phyloP scores from a whole-genome alignment of 2,113 vertebrate genomes.

The Tachysurus fulvidraco region DNA sequence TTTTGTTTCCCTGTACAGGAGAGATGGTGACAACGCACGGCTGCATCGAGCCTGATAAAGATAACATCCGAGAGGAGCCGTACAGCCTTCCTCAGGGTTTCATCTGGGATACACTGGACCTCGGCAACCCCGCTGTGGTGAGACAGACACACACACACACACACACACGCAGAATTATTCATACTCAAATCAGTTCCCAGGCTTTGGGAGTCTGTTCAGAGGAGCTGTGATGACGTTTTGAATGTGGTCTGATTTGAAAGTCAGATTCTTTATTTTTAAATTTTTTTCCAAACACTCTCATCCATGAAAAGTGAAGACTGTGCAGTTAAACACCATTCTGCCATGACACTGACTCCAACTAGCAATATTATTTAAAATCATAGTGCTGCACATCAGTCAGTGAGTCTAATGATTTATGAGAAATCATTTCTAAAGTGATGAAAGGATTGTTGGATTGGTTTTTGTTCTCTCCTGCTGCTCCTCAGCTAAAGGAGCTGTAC shows the following conservation, averaged over 20 bases:
- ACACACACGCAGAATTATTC: neutral
- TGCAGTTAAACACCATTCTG: neutral
- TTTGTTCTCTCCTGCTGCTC: neutral
- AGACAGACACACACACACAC: slow-evolving; percentile 53
- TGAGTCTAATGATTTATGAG: neutral
- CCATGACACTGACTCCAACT: neutral
- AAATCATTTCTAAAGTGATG: neutral
- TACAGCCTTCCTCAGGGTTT: slow-evolving; percentile 95
- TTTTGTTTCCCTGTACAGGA: slow-evolving; percentile 69
- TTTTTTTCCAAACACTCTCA: neutral
- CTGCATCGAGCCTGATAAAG: slow-evolving; percentile 94
- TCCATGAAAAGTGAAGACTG: neutral
- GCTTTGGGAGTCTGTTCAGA: neutral
- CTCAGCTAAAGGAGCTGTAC: slow-evolving; percentile 94
- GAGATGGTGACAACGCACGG: slow-evolving; percentile 96
- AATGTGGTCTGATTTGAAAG: neutral
- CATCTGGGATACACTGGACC: slow-evolving; percentile 93
- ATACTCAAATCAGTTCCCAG: neutral
- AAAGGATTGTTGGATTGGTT: neutral
- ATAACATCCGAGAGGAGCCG: slow-evolving; percentile 91
- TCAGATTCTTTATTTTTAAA: neutral
- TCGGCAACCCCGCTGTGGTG: slow-evolving; percentile 91
- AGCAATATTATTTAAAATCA: neutral
- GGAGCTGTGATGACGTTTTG: neutral
- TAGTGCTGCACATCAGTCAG: neutral